A percentile compares a stretch with the other conserved stretches of the same genome.
Evolutionary conservation across 1,140 invertebrate species (phyloP).

Genomic region (Meloidogyne floridensis): DNA sequence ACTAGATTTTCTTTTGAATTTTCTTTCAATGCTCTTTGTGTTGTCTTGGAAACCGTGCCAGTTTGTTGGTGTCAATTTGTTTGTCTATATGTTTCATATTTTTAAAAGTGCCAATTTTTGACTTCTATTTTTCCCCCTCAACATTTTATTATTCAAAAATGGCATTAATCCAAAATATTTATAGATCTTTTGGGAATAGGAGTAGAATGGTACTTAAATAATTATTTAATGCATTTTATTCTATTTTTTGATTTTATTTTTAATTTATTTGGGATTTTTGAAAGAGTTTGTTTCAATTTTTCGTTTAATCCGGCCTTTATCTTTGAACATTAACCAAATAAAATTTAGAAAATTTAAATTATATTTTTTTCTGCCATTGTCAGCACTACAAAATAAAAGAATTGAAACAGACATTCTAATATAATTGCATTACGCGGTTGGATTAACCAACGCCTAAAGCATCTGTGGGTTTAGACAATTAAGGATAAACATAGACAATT

Average conservation of each 20-base stretch:
- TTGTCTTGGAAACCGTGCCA: background rate
- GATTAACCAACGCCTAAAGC: background rate
- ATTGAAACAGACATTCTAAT: background rate
- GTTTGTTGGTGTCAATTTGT: background rate
- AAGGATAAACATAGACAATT: background rate
- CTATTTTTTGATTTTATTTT: background rate
- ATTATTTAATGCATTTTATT: background rate
- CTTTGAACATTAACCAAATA: background rate
- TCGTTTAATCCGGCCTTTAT: background rate
- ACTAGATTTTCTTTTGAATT: background rate
- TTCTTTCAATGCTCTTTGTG: background rate
- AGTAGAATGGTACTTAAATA: background rate
- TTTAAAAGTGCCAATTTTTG: background rate
- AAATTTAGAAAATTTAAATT: background rate
- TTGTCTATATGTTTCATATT: background rate
- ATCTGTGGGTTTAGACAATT: background rate
- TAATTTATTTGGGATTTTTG: background rate
- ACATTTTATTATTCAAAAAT: background rate
- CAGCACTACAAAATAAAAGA: background rate
- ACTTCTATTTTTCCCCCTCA: background rate
- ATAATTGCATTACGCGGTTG: background rate
- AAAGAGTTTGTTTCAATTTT: background rate
- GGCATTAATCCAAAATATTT: background rate
- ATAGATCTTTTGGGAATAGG: background rate
- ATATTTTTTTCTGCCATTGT: background rate